Percentiles rank a stretch among this genome's conserved stretches.
Evolutionary conservation across 2,888 invertebrate genomes (phyloP).

Genomic region (Steromphala cineraria): DNA sequence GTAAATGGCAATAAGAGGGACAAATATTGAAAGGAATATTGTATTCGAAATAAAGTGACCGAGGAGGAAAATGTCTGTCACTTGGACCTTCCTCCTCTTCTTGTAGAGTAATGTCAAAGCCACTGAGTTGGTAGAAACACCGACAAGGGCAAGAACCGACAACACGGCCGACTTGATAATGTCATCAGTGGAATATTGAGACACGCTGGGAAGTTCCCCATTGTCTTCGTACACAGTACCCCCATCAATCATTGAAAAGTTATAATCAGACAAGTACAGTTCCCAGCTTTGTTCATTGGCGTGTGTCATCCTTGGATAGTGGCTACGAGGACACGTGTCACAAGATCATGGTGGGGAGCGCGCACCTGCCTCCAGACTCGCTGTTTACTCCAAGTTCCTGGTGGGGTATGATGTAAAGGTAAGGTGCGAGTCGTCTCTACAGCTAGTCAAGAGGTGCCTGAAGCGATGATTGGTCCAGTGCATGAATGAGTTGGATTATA

Average conservation of each 20-base stretch:
- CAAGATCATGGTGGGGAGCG: no score
- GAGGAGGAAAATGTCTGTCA: background rate
- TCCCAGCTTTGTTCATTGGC: no score
- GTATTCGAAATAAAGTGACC: background rate
- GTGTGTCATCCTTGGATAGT: no score
- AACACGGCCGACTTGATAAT: background rate
- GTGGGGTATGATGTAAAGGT: background rate
- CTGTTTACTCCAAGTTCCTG: background rate
- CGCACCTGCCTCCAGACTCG: no score
- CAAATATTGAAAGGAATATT: background rate
- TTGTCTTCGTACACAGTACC: background rate
- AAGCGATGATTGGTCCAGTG: background rate
- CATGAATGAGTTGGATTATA: constrained; percentile 18
- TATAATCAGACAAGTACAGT: no score
- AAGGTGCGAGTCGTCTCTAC: background rate
- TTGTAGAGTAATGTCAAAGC: background rate
- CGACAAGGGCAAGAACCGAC: background rate
- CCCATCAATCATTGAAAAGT: no score
- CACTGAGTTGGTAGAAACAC: background rate
- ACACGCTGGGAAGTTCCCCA: background rate
- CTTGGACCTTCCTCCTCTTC: background rate
- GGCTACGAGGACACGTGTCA: no score
- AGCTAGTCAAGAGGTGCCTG: background rate
- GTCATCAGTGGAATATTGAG: background rate
- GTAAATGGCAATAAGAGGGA: background rate